Evolutionary conservation across 2,888 invertebrate species (phyloP).

Genomic region (Quadriops clusia): DNA sequence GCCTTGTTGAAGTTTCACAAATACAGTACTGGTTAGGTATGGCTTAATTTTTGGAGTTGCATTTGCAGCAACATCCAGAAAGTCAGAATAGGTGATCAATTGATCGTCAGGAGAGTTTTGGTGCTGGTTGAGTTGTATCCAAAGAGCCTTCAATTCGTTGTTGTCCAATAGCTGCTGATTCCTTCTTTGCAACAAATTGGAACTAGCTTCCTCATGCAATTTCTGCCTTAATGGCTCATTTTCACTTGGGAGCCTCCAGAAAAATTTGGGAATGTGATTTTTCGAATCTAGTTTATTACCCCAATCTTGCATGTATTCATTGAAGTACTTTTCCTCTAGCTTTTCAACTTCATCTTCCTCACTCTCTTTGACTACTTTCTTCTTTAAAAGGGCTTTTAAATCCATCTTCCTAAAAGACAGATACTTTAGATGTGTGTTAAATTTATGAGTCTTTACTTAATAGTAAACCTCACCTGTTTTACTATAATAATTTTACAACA

Average conservation of each 20-base stretch:
- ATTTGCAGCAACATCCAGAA: slow-evolving; percentile 62
- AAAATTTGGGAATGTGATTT: slow-evolving; percentile 69
- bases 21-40: slow-evolving; percentile 78
- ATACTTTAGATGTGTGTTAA: slow-evolving; percentile 13
- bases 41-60: slow-evolving; percentile 47
- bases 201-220: slow-evolving; percentile 77
- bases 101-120: slow-evolving; percentile 71
- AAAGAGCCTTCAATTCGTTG: slow-evolving; percentile 71
- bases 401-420: slow-evolving; percentile 23
- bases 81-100: slow-evolving; percentile 75
- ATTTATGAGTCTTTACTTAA: too few relatives aligned
- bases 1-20: slow-evolving; percentile 75
- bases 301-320: slow-evolving; percentile 24
- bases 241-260: slow-evolving; percentile 62
- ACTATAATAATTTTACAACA: too few relatives aligned
- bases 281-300: too few relatives aligned
- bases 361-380: slow-evolving; percentile 32
- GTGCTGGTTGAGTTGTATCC: slow-evolving; percentile 72
- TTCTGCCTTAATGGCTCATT: slow-evolving; percentile 69
- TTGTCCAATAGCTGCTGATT: slow-evolving; percentile 77
- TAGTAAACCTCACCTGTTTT: too few relatives aligned
- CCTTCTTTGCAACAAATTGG: slow-evolving; percentile 74
- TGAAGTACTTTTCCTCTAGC: slow-evolving; percentile 31
- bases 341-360: slow-evolving; percentile 6
- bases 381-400: slow-evolving; percentile 40